phyloP scores from a whole-genome alignment of 2,797 vertebrate species.

The Notolabrus celidotus region DNA sequence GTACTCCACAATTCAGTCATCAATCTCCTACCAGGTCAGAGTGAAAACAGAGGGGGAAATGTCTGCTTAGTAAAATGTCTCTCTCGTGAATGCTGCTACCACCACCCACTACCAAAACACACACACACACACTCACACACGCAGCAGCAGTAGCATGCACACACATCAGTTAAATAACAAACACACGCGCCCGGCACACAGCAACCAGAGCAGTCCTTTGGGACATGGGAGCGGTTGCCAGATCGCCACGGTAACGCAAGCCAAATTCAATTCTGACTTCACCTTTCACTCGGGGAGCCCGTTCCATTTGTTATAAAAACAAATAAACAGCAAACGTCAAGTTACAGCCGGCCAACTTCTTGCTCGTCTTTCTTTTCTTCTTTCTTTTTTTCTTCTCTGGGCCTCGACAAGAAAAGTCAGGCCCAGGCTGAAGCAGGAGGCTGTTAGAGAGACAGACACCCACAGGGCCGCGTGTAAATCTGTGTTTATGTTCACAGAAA shows the following conservation, averaged over 20 bases:
- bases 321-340: constrained; percentile 80
- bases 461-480: constrained; percentile 72
- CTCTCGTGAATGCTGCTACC: constrained; percentile 79
- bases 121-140: constrained; percentile 42
- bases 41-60: constrained; percentile 89
- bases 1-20: constrained; percentile 92
- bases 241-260: constrained; percentile 84
- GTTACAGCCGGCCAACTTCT: constrained; percentile 70
- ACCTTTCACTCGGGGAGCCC: constrained; percentile 81
- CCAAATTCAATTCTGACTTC: constrained; percentile 86
- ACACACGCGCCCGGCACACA: constrained; percentile 77
- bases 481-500: constrained; percentile 79
- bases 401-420: constrained; percentile 66
- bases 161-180: constrained; percentile 74
- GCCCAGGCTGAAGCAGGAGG: constrained; percentile 50
- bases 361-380: constrained; percentile 28
- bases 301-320: constrained; percentile 80
- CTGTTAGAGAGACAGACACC: constrained; percentile 50
- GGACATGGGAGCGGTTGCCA: constrained; percentile 79
- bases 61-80: constrained; percentile 89
- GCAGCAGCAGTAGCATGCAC: constrained; percentile 42
- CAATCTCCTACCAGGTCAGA: constrained; percentile 91
- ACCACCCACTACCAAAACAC: constrained; percentile 71
- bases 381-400: constrained; percentile 19
- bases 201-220: constrained; percentile 81